phyloP scores from a whole-genome alignment of 2,797 vertebrate genomes.

The Craterocephalus amniculus region DNA sequence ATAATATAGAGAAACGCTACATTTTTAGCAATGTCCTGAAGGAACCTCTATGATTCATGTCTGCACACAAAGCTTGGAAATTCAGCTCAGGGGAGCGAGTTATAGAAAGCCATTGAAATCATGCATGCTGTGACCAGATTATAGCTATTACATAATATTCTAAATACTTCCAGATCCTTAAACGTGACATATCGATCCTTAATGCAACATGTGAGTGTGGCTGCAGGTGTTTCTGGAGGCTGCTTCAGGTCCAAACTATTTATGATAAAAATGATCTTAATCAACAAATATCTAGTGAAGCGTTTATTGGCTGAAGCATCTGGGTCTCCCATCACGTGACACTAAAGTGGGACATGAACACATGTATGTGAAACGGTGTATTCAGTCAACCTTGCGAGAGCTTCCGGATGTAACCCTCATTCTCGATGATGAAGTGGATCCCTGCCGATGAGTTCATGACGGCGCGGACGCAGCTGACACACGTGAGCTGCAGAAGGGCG shows the following conservation, averaged over 20 bases:
- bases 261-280: background rate
- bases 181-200: background rate
- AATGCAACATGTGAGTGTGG: background rate
- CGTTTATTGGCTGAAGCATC: background rate
- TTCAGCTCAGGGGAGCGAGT: slow-evolving; percentile 26
- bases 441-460: slow-evolving; percentile 95
- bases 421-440: slow-evolving; percentile 95
- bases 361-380: background rate
- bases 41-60: slow-evolving; percentile 30
- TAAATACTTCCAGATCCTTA: background rate
- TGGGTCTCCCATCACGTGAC: background rate
- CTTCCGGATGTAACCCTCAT: slow-evolving; percentile 94
- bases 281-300: background rate
- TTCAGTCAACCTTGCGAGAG: slow-evolving; percentile 91
- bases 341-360: slow-evolving; percentile 1
- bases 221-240: background rate
- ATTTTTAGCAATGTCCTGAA: slow-evolving; percentile 25
- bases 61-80: slow-evolving; percentile 5
- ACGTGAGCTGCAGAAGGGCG: slow-evolving; percentile 95
- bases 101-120: slow-evolving; percentile 2
- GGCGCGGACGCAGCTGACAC: slow-evolving; percentile 92
- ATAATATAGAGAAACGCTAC: background rate
- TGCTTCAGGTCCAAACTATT: background rate
- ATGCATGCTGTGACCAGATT: slow-evolving; percentile 10
- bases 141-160: slow-evolving; percentile 13